Conservation (phyloP, 2,113 vertebrate genomes). For the Oncorhynchus kisutch region DNA sequence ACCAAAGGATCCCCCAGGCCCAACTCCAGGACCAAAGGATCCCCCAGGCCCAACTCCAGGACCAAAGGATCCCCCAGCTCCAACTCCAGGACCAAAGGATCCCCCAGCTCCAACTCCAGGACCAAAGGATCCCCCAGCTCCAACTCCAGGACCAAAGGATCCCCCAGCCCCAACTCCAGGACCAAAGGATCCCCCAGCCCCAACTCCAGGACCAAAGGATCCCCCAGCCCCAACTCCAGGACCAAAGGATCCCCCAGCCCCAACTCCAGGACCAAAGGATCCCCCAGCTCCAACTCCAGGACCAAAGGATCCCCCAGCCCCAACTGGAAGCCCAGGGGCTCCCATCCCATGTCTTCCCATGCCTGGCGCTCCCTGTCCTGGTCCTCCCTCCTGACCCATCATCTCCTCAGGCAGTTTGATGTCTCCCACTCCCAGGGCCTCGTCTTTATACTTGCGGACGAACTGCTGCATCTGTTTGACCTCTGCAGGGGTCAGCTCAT, state of each 20-base stretch:
- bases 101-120: neutral
- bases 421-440: slow-evolving; percentile 91
- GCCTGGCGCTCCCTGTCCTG: slow-evolving; percentile 19
- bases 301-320: neutral
- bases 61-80: neutral
- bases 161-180: neutral
- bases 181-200: neutral
- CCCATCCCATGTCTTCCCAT: slow-evolving; percentile 17
- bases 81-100: neutral
- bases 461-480: slow-evolving; percentile 95
- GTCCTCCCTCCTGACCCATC: slow-evolving; percentile 34
- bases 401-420: slow-evolving; percentile 85
- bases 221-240: neutral
- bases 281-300: neutral
- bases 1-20: no score
- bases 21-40: neutral
- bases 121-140: neutral
- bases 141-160: neutral
- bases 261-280: neutral
- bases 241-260: neutral
- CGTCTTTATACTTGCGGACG: slow-evolving; percentile 93
- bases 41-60: neutral
- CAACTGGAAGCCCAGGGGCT: neutral
- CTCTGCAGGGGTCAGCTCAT: slow-evolving; percentile 88
- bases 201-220: neutral